A percentile compares a stretch with the other conserved stretches of the same genome.
These are phyloP conservation scores for Chaetura pelagica DNA, from an alignment of 2,113 vertebrate species.

Conservation along the genomic window DNA sequence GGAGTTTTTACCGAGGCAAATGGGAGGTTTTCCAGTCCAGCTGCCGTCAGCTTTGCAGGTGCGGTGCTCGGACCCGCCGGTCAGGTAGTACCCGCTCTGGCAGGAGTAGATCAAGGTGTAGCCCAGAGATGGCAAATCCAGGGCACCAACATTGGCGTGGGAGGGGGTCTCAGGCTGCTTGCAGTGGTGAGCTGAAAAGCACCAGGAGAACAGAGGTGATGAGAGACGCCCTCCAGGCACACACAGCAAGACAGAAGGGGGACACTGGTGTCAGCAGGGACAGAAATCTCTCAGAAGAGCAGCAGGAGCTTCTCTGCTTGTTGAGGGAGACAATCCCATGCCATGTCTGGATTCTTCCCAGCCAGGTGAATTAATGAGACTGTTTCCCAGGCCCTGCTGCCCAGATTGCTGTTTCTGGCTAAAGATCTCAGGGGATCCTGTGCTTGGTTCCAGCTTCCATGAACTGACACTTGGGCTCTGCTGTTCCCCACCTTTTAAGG, in stretches of 20 bases:
- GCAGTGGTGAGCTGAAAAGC: slow-evolving; percentile 89
- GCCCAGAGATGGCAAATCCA: slow-evolving; percentile 95
- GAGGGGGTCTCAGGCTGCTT: slow-evolving; percentile 91
- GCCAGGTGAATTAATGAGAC: neutral
- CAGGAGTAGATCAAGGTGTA: slow-evolving; percentile 98
- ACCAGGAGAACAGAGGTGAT: neutral
- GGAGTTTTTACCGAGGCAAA: slow-evolving; percentile 86
- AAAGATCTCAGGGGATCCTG: neutral
- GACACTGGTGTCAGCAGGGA: neutral
- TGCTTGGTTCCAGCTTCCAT: accelerated
- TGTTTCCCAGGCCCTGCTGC: accelerated
- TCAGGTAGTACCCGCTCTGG: slow-evolving; percentile 93
- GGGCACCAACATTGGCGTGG: slow-evolving; percentile 90
- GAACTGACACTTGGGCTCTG: neutral
- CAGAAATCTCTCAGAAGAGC: neutral
- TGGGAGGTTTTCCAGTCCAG: slow-evolving; percentile 96
- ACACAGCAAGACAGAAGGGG: neutral
- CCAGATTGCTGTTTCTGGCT: neutral
- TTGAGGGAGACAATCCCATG: neutral
- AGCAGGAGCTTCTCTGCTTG: neutral
- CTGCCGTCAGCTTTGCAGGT: slow-evolving; percentile 96
- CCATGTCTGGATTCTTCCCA: neutral
- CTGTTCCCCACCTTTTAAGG: neutral
- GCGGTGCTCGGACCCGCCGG: slow-evolving; percentile 94
- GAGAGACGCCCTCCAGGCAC: accelerated